A percentile compares a stretch with the other conserved stretches of the same genome.
phyloP scores from a whole-genome alignment of 2,797 vertebrate genomes.

The Poeciliopsis gracilis region DNA sequence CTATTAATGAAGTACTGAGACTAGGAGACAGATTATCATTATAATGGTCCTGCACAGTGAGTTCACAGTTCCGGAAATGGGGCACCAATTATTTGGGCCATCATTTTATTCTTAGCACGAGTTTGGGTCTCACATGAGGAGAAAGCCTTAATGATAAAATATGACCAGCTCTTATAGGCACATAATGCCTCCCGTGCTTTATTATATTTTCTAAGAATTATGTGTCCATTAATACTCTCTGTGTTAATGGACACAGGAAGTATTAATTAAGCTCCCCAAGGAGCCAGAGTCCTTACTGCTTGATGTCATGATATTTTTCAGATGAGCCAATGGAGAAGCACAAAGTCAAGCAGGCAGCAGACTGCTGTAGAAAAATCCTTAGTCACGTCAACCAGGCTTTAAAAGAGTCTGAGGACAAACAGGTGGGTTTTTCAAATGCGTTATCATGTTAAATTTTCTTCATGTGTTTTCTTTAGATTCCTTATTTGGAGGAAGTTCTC shows the following conservation, averaged over 20 bases:
- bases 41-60: slow-evolving; percentile 52
- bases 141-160: slow-evolving; percentile 62
- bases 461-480: slow-evolving; percentile 1
- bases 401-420: slow-evolving; percentile 96
- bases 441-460: slow-evolving; percentile 4
- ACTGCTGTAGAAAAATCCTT: slow-evolving; percentile 93
- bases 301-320: slow-evolving; percentile 68
- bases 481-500: not conserved
- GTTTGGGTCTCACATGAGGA: slow-evolving; percentile 46
- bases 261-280: slow-evolving; percentile 49
- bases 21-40: slow-evolving; percentile 66
- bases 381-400: slow-evolving; percentile 97
- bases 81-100: slow-evolving; percentile 57
- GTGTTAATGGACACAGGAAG: slow-evolving; percentile 55
- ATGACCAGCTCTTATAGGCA: slow-evolving; percentile 65
- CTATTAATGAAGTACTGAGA: slow-evolving; percentile 58
- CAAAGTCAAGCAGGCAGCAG: slow-evolving; percentile 93
- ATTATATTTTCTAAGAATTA: slow-evolving; percentile 61
- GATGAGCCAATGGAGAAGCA: slow-evolving; percentile 89
- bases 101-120: slow-evolving; percentile 52
- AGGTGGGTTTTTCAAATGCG: slow-evolving; percentile 67
- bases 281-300: slow-evolving; percentile 26
- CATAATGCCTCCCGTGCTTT: slow-evolving; percentile 55
- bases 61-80: slow-evolving; percentile 58
- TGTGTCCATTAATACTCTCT: not conserved